A percentile compares a stretch with the other conserved stretches of the same genome.
These are phyloP conservation scores for Catostomus latipinnis DNA, from an alignment of 2,797 vertebrate genomes.

Conservation along the genomic window DNA sequence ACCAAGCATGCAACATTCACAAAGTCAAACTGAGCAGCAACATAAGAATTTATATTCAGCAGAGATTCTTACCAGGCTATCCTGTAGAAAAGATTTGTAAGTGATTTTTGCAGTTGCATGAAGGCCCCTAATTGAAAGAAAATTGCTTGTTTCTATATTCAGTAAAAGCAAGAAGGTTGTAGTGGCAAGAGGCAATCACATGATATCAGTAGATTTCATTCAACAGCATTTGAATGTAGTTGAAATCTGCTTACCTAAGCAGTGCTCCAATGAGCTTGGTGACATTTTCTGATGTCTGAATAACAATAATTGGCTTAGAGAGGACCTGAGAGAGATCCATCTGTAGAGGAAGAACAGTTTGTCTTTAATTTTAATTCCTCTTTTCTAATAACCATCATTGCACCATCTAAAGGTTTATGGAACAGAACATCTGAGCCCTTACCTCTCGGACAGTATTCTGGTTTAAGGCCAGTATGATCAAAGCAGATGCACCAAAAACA, in stretches of 20 bases:
- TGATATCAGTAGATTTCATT: no score
- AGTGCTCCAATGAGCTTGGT: slow-evolving; percentile 89
- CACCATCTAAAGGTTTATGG: background rate
- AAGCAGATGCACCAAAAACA: slow-evolving; percentile 90
- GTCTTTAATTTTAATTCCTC: no score
- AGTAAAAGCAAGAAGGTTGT: no score
- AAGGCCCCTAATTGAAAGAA: slow-evolving; percentile 78
- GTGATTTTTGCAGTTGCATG: slow-evolving; percentile 89
- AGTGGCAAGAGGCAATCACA: no score
- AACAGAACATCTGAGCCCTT: slow-evolving; percentile 39
- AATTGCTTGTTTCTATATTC: no score
- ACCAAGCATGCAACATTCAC: background rate
- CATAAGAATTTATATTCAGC: background rate
- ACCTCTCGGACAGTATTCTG: slow-evolving; percentile 92
- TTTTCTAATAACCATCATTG: background rate
- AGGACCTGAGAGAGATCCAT: slow-evolving; percentile 92
- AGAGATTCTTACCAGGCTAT: slow-evolving; percentile 81
- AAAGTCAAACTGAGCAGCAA: background rate
- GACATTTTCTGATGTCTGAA: slow-evolving; percentile 93
- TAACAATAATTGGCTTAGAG: slow-evolving; percentile 88
- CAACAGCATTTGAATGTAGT: no score
- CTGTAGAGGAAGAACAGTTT: slow-evolving; percentile 64
- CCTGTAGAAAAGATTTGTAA: slow-evolving; percentile 84
- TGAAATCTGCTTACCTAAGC: slow-evolving; percentile 78
- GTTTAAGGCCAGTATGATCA: slow-evolving; percentile 93